Base-by-base conservation (phyloP, 2,888 invertebrate species). In the Agrochola lota region DNA sequence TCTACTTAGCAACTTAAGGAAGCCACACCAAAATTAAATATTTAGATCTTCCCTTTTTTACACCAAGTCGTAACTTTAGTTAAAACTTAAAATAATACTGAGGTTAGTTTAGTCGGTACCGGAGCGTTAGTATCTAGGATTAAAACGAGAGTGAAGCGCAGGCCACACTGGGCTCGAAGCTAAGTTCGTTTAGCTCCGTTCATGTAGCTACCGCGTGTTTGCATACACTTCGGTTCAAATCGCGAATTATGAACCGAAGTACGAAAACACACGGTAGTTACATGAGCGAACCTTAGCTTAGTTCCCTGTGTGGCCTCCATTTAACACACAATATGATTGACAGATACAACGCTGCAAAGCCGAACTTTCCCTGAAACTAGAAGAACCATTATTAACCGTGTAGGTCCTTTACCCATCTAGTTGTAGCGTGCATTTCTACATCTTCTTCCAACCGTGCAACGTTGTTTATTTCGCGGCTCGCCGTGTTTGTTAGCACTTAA, bases 401-500 rank as follows among this genome's bases (percentile, higher is more conserved):
- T 26, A 26, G 59, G 59, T 17, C 12, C 46, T 12, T 9, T n/a
- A 49, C 11, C 15, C 8, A 35, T 15, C n/a, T 15, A 40, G n/a
- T 35, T 17, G 15, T 35, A 60, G 26, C 7, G 3, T 26, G 26
- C 52, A 59, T 72, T 59, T 49, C 11, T 9, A 57, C 57, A 77
- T 71, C 57, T 80, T 23, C 15, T 43, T 46, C 79, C 62, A 63
- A 63, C 43, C 52, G 2, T 46, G 11, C 43, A 83, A 66, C 40
- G 59, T 43, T 72, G 69, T 78, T 35, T 60, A 64, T 43, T 26
- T 20, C 63, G 20, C 46, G 63, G 52, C 49, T 35, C 57, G 59
- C 77, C 71, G 59, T 77, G 71, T 81, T 71, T 81, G 55, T 68
- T 68, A 83, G 66, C 78, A 67, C 70, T 74, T 83, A 70, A 70